Percentiles rank a stretch among this genome's conserved stretches.
Evolutionary conservation across 1,140 invertebrate species (phyloP).

Genomic region (Trichonephila clavata): DNA sequence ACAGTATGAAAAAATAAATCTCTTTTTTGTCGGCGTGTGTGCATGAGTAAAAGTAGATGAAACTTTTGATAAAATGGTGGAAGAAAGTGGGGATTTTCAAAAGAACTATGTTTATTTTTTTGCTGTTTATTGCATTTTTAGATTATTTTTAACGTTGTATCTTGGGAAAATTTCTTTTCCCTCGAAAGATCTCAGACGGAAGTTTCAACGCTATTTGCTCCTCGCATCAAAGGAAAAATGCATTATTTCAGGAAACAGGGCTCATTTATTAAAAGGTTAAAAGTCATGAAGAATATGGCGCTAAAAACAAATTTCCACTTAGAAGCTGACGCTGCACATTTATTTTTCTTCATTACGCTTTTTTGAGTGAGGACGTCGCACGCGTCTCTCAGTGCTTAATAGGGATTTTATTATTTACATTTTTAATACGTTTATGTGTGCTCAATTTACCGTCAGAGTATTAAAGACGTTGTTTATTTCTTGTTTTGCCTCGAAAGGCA

Average conservation of each 20-base stretch:
- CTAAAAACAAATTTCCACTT: constrained; percentile 48
- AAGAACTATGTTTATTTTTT: constrained; percentile 46
- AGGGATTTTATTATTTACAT: constrained; percentile 32
- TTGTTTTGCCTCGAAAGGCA: background rate
- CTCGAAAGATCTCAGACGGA: background rate
- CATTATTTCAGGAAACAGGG: background rate
- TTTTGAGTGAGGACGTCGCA: background rate
- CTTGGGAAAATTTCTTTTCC: constrained; percentile 15
- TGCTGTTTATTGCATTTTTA: constrained; percentile 9
- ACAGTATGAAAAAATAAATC: background rate
- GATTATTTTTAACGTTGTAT: constrained; percentile 41
- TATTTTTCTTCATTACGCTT: constrained; percentile 33
- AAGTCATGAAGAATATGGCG: constrained; percentile 1
- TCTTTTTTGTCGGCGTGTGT: constrained; percentile 4
- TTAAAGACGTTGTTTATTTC: constrained; percentile 10
- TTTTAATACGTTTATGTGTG: constrained; percentile 2
- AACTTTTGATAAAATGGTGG: constrained; percentile 57
- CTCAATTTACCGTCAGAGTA: background rate
- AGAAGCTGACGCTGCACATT: constrained; percentile 6
- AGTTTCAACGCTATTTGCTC: background rate
- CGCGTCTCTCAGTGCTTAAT: background rate
- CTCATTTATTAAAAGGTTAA: constrained; percentile 48
- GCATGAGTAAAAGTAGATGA: constrained; percentile 47
- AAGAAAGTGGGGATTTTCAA: constrained; percentile 29
- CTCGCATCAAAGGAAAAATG: constrained; percentile 26